Evolutionary conservation across 92 coral and sea anemone genomes (phyloP).

Genomic region (Plumapathes pennacea): DNA sequence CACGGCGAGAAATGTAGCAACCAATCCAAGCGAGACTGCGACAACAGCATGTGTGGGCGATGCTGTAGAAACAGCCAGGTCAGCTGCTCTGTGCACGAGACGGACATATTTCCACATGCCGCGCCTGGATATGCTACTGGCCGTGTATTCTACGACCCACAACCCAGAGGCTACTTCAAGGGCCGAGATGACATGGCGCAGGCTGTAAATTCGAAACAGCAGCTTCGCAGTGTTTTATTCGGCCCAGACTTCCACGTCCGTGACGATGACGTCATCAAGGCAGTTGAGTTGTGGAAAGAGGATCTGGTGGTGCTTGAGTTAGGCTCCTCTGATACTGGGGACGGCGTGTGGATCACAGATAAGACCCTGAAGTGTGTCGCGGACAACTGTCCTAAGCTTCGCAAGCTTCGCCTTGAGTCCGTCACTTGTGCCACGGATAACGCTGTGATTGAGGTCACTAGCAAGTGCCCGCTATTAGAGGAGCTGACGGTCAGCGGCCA

Average conservation of each 20-base stretch:
- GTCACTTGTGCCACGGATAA: slow-evolving; percentile 73
- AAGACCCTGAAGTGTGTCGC: slow-evolving; percentile 75
- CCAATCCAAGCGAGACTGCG: slow-evolving; percentile 88
- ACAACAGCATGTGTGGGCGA: slow-evolving; percentile 82
- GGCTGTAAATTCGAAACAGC: slow-evolving; percentile 19
- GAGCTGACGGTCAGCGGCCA: slow-evolving; percentile 91
- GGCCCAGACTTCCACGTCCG: slow-evolving; percentile 72
- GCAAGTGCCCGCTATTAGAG: slow-evolving; percentile 74
- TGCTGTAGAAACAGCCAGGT: slow-evolving; percentile 82
- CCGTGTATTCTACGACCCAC: slow-evolving; percentile 54
- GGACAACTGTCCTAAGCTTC: slow-evolving; percentile 75
- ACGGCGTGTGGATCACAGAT: slow-evolving; percentile 82
- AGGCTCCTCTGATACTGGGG: slow-evolving; percentile 86
- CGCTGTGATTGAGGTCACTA: slow-evolving; percentile 67
- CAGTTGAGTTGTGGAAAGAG: slow-evolving; percentile 78
- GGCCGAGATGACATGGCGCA: slow-evolving; percentile 1
- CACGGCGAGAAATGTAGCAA: slow-evolving; percentile 75
- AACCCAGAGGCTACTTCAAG: slow-evolving; percentile 63
- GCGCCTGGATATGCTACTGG: slow-evolving; percentile 63
- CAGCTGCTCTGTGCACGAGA: slow-evolving; percentile 82
- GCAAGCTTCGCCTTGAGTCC: slow-evolving; percentile 91
- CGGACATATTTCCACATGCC: slow-evolving; percentile 53
- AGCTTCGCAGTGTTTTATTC: slow-evolving; percentile 68
- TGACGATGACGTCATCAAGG: slow-evolving; percentile 80
- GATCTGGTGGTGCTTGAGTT: slow-evolving; percentile 75